Evolutionary conservation across 2,888 invertebrate genomes (phyloP).

Genomic region (Reticulitermes lucifugus): DNA sequence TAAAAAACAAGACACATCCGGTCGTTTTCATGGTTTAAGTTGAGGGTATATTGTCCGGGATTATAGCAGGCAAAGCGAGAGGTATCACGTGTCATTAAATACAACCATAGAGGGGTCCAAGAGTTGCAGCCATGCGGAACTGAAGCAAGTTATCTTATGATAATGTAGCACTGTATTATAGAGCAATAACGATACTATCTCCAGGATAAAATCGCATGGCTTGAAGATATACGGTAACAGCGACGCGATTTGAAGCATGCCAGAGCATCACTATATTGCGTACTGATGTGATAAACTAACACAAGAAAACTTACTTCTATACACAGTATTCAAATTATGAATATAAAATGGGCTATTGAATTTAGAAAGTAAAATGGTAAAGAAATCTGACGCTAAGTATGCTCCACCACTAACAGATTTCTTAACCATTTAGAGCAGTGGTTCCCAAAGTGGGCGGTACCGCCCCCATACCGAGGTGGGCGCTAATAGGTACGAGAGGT

Average conservation of each 20-base stretch:
- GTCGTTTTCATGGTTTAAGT: slow-evolving; percentile 31
- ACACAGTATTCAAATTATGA: not conserved
- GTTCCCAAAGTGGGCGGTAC: no score
- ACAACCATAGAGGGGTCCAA: not conserved
- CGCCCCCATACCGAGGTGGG: no score
- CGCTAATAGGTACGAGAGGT: no score
- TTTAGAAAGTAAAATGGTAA: no score
- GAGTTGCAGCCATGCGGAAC: not conserved
- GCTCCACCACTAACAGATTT: no score
- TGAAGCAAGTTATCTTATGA: not conserved
- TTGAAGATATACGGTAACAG: not conserved
- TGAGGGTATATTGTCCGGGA: not conserved
- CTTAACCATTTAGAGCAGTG: no score
- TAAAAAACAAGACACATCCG: slow-evolving; percentile 30
- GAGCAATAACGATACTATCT: not conserved
- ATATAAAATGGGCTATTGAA: not conserved
- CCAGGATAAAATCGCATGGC: not conserved
- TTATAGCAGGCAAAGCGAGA: no score
- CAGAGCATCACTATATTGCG: not conserved
- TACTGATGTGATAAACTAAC: no score
- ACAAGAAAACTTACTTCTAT: not conserved
- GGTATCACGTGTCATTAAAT: not conserved
- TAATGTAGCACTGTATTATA: not conserved
- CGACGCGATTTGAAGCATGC: no score
- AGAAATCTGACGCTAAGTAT: no score